Evolutionary conservation across 2,113 vertebrate genomes (phyloP).

Genomic region (Mionectes macconnelli): DNA sequence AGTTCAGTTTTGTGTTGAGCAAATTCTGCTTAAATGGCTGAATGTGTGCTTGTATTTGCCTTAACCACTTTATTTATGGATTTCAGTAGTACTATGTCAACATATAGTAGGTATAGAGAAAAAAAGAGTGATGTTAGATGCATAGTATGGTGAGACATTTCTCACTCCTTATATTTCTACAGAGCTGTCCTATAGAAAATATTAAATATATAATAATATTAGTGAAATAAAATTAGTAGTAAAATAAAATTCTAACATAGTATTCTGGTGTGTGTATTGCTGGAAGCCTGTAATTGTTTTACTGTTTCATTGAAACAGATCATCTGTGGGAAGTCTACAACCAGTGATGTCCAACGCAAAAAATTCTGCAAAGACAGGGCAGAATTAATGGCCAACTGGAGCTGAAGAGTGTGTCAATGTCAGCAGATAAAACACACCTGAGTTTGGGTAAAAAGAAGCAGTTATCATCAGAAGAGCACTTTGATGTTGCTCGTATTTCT

Average conservation of each 20-base stretch:
- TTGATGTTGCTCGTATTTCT: not conserved
- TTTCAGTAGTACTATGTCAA: not conserved
- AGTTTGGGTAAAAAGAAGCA: not conserved
- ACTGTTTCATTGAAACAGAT: not conserved
- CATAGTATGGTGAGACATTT: not conserved
- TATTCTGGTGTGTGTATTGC: not conserved
- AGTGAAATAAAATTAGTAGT: not conserved
- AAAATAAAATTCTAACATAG: not conserved
- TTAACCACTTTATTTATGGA: not conserved
- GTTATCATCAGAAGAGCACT: not conserved
- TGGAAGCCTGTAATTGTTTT: not conserved
- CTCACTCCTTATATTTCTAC: not conserved
- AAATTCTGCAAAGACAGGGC: not conserved
- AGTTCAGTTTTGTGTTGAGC: not conserved
- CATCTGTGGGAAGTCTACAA: not conserved
- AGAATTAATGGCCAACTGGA: not conserved
- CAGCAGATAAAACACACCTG: not conserved
- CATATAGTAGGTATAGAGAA: not conserved
- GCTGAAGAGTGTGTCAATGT: not conserved
- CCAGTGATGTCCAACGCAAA: accelerated
- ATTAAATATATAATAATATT: not conserved
- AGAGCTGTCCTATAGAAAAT: not conserved
- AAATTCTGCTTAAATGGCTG: not conserved
- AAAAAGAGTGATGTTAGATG: not conserved
- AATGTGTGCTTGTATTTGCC: not conserved